Conservation (phyloP, 2,113 vertebrate genomes). For the Xenus cinereus region DNA sequence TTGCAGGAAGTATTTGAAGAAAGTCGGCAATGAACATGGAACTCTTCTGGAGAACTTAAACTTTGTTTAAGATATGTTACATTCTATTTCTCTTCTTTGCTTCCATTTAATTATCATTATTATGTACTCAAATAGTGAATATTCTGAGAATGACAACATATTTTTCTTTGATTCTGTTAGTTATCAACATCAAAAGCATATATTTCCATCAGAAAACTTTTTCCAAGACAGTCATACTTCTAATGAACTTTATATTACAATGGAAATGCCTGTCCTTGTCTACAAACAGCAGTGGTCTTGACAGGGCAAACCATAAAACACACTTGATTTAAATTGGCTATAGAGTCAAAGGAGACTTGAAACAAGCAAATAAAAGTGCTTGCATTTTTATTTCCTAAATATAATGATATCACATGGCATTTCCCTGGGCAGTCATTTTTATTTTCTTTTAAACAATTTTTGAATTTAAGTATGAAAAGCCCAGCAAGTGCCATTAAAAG, state of each 20-base stretch:
- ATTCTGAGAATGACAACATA: not conserved
- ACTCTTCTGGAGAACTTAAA: not conserved
- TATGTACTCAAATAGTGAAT: not conserved
- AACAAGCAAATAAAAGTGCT: not conserved
- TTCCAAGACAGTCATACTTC: not conserved
- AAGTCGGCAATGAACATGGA: not conserved
- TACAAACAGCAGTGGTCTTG: not conserved
- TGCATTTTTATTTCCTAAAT: not conserved
- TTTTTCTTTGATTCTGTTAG: not conserved
- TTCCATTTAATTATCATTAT: not conserved
- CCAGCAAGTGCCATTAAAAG: not conserved
- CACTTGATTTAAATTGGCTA: not conserved
- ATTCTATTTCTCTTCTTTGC: not conserved
- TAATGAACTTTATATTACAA: not conserved
- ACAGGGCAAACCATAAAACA: not conserved
- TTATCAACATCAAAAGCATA: not conserved
- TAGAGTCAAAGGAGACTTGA: not conserved
- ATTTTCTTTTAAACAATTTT: not conserved
- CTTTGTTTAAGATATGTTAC: not conserved
- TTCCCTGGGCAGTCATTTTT: not conserved
- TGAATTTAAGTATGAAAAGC: not conserved
- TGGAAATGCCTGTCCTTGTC: not conserved
- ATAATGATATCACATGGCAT: not conserved
- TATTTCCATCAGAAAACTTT: not conserved
- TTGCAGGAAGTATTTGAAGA: not conserved